These are phyloP conservation scores for Ischnura elegans DNA, from an alignment of 2,888 invertebrate species.

Conservation along the genomic window DNA sequence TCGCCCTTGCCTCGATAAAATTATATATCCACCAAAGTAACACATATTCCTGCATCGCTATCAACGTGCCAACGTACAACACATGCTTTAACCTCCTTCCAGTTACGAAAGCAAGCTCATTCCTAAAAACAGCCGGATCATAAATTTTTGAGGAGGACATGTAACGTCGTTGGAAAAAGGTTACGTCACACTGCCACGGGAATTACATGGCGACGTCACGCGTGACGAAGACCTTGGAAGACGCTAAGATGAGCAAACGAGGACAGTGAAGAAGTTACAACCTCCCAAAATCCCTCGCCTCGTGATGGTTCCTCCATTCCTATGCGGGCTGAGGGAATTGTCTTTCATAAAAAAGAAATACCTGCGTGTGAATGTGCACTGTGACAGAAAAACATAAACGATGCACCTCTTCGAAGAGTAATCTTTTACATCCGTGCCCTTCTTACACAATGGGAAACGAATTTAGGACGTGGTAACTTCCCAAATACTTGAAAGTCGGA, in stretches of 20 bases:
- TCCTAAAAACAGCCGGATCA: too few species aligned
- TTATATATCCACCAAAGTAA: too few species aligned
- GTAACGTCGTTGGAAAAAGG: not conserved
- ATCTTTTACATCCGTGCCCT: too few species aligned
- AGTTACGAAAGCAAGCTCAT: too few species aligned
- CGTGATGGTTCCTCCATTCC: not conserved
- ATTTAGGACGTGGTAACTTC: too few species aligned
- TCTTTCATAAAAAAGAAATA: not conserved
- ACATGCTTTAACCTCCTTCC: too few species aligned
- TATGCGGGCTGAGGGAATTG: not conserved
- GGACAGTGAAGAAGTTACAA: not conserved
- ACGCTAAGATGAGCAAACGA: not conserved
- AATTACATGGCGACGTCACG: not conserved
- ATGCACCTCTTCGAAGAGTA: not conserved
- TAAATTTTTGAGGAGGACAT: not conserved
- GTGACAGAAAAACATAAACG: not conserved
- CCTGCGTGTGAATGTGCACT: not conserved
- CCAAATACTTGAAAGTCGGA: too few species aligned
- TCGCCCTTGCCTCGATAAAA: too few species aligned
- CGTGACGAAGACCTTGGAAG: not conserved
- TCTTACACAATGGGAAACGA: too few species aligned
- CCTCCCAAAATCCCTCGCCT: not conserved
- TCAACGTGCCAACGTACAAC: too few species aligned
- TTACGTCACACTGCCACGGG: not conserved
- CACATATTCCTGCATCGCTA: too few species aligned